These are phyloP conservation scores for Enhydra lutris DNA, from an alignment of 2,113 vertebrate genomes.

Conservation along the genomic window DNA sequence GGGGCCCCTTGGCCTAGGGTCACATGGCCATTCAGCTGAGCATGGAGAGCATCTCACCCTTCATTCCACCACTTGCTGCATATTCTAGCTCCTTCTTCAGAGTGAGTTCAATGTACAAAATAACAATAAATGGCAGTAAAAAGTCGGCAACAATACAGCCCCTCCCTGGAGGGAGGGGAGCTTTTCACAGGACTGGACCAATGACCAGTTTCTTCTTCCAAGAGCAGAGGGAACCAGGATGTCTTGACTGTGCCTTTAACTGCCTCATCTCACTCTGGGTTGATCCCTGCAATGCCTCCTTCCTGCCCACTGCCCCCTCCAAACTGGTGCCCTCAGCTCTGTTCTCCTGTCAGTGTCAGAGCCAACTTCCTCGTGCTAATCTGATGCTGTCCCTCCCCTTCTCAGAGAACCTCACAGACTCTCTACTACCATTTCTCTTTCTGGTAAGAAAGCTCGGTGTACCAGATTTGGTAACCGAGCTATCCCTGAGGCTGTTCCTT, in stretches of 20 bases:
- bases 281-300: background rate
- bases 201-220: background rate
- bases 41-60: background rate
- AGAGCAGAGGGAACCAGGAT: background rate
- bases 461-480: background rate
- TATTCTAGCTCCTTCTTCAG: background rate
- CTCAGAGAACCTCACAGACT: background rate
- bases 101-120: background rate
- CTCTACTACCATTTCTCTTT: background rate
- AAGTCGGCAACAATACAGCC: conserved; percentile 1
- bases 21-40: background rate
- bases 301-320: background rate
- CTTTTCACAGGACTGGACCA: background rate
- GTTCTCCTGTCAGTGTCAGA: background rate
- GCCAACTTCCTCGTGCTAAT: accelerated
- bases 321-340: background rate
- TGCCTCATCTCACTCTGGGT: too few relatives aligned
- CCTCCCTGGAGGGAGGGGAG: background rate
- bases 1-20: background rate
- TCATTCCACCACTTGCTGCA: background rate
- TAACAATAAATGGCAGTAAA: conserved; percentile 1
- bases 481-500: accelerated
- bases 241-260: background rate
- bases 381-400: background rate
- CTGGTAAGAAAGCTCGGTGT: background rate